phyloP scores from a whole-genome alignment of 2,113 vertebrate genomes.

The Austrofundulus limnaeus region DNA sequence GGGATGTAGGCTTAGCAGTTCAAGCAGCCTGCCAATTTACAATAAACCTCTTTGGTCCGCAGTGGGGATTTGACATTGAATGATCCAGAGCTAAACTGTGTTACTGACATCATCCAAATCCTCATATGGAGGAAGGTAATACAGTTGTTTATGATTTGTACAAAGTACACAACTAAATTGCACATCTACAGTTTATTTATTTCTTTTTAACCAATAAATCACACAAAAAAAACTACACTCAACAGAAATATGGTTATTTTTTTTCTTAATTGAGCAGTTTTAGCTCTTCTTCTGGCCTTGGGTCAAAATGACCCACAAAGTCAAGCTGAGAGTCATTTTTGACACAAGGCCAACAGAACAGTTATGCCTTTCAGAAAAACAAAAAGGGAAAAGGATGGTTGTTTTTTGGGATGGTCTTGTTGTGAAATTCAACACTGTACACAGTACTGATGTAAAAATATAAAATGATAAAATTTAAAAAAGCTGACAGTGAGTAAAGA shows the following conservation, averaged over 20 bases:
- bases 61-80: slow-evolving; percentile 57
- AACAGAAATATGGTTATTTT: background rate
- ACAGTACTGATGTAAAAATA: too few relatives aligned
- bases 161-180: slow-evolving; percentile 4
- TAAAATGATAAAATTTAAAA: too few relatives aligned
- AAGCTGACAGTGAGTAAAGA: too few relatives aligned
- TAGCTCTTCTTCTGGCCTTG: too few relatives aligned
- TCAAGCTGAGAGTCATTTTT: too few relatives aligned
- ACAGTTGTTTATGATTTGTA: slow-evolving; percentile 35
- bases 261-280: background rate
- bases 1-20: slow-evolving; percentile 59
- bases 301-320: too few relatives aligned
- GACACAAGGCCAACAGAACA: too few relatives aligned
- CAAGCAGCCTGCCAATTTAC: slow-evolving; percentile 66
- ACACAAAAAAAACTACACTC: too few relatives aligned
- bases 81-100: slow-evolving; percentile 67
- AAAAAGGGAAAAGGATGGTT: background rate
- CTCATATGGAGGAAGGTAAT: slow-evolving; percentile 41
- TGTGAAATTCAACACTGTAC: background rate
- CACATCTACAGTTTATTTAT: background rate
- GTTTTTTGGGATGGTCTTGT: background rate
- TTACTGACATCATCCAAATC: slow-evolving; percentile 65
- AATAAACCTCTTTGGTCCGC: slow-evolving; percentile 70
- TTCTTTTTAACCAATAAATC: too few relatives aligned
- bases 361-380: background rate